Evolutionary conservation across 2,888 invertebrate genomes (phyloP).

Genomic region (Phyllotreta striolata): DNA sequence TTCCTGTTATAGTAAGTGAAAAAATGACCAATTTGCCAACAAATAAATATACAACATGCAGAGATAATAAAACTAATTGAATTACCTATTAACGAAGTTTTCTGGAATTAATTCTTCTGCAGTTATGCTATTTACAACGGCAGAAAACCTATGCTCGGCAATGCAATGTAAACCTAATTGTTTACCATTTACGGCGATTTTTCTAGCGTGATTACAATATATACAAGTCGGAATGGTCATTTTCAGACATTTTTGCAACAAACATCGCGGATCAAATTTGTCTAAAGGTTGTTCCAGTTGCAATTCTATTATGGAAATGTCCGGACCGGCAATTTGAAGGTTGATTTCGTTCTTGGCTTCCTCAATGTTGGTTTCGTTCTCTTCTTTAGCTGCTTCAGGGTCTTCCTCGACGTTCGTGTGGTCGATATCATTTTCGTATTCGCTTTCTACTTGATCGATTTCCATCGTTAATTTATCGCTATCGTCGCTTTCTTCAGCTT

Average conservation of each 20-base stretch:
- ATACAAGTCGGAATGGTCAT: slow-evolving; percentile 76
- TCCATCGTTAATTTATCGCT: slow-evolving; percentile 70
- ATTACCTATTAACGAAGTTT: slow-evolving; percentile 70
- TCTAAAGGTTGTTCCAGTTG: slow-evolving; percentile 79
- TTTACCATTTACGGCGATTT: slow-evolving; percentile 84
- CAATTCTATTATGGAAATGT: slow-evolving; percentile 74
- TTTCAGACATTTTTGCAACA: slow-evolving; percentile 77
- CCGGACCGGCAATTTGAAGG: slow-evolving; percentile 66
- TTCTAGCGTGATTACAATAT: slow-evolving; percentile 86
- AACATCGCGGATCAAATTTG: slow-evolving; percentile 74
- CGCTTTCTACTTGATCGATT: slow-evolving; percentile 61
- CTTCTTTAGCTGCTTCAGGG: slow-evolving; percentile 58
- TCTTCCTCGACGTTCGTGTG: slow-evolving; percentile 31
- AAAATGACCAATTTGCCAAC: too few relatives aligned
- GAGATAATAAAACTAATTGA: background rate
- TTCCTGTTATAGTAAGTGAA: too few relatives aligned
- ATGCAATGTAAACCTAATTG: slow-evolving; percentile 83
- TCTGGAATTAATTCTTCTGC: slow-evolving; percentile 76
- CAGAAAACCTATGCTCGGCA: slow-evolving; percentile 80
- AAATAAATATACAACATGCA: too few relatives aligned
- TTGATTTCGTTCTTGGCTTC: slow-evolving; percentile 35
- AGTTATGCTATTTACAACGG: slow-evolving; percentile 79
- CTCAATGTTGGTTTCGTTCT: slow-evolving; percentile 53
- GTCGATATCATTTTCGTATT: slow-evolving; percentile 59
- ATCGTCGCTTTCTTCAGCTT: slow-evolving; percentile 63